phyloP scores from a whole-genome alignment of 2,113 vertebrate genomes.

The Bos indicus region DNA sequence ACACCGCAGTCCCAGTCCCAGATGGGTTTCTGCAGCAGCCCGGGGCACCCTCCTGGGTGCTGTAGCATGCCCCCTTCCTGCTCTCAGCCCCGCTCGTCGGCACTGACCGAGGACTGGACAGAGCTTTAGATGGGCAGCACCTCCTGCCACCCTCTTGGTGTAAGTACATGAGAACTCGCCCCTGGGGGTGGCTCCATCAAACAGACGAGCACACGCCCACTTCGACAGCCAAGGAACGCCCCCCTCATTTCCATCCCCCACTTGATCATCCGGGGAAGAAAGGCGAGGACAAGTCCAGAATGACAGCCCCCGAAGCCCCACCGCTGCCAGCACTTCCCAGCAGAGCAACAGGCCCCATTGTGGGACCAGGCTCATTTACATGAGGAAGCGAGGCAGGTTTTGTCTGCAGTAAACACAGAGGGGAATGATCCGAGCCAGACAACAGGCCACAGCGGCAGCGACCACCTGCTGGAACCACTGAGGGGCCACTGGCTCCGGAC shows the following conservation, averaged over 20 bases:
- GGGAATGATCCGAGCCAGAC: background rate
- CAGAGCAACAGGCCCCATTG: background rate
- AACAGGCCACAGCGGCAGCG: rapidly evolving
- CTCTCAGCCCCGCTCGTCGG: background rate
- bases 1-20: background rate
- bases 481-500: rapidly evolving
- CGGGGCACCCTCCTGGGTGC: rapidly evolving
- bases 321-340: background rate
- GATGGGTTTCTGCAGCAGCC: background rate
- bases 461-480: rapidly evolving
- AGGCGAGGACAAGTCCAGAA: background rate
- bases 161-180: background rate
- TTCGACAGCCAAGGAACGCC: rapidly evolving
- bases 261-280: background rate
- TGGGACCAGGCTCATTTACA: background rate
- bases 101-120: no score
- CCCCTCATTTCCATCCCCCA: background rate
- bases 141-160: rapidly evolving
- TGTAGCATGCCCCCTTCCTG: background rate
- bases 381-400: no score
- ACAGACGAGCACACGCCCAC: background rate
- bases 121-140: background rate
- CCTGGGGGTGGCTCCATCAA: background rate
- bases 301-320: background rate
- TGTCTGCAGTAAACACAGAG: background rate